Evolutionary conservation across 2,888 invertebrate species (phyloP), one percentile per base, ranked within the genome.

Genomic region (Sicus ferrugineus): DNA sequence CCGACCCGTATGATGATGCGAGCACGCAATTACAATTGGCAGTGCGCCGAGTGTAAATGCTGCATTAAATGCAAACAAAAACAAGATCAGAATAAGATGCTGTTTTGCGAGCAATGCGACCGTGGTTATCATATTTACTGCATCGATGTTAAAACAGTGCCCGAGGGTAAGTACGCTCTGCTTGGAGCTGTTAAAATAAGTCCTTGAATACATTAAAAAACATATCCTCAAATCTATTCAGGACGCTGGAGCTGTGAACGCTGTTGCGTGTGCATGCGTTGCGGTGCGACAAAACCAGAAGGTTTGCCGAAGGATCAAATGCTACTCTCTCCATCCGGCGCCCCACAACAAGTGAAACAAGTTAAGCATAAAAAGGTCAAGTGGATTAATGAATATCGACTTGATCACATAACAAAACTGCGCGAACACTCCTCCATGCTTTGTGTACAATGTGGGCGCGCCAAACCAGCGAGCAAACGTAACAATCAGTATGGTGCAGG

Each of bases 41-140:
- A 94, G 85, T 97, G 97, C 83, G 93, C 93, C 76, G 95, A 95
- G 78, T 97, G 97, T 86, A 97, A 97, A 87, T 90, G 91, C 62
- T 97, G 97, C 86, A 90, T 91, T 73, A 89, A 91, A 75, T 97
- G 97, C 85, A 89, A 90, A 77, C 91, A 91, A 83, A 91, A 92
- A 42, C 91, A 91, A 75, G 92, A 93, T 83, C 94, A 93, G 87
- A 94, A 94, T 81, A 93, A 94, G 86, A 95, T 96, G 94, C 89
- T 97, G 80, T 96, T 93, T 86, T 97, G 97, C 85, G 96, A 97
- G 85, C 91, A 93, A 80, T 97, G 97, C 86, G 97, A 97, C 87
- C 88, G 96, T 81, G 96, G 96, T 86, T 96, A 93, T 86, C 97
- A 97, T 84, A 93, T 94, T 74, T 94, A 93, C 87, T 97, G 97